Evolutionary conservation across 2,888 invertebrate genomes (phyloP), one percentile per base, ranked within the genome.

Genomic region (Nomada fabriciana): DNA sequence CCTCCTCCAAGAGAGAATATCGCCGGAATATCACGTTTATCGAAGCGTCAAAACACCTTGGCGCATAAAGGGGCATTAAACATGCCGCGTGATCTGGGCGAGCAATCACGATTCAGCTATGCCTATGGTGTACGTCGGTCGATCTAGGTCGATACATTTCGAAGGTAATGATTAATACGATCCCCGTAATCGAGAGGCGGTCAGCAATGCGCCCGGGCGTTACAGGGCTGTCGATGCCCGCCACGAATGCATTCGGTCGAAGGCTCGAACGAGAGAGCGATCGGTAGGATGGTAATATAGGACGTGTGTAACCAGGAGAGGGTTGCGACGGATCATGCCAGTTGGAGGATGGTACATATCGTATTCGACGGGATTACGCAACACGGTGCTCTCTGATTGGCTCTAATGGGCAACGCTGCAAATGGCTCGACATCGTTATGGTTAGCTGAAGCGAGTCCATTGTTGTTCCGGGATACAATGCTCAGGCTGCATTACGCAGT

Each of bases 151-250:
- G 89, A 80, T 89, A 87, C 83, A 78, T 88, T 88, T 79, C 76
- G 80, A 73, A 71, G 87, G 83, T 73, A 86, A 86, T 91, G 89
- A 87, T 89, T 93, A 91, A 93, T 92, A 89, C 90, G 91, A 93
- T 93, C 91, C 90, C 86, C 89, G 86, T 91, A 91, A 93, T 92
- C 91, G 90, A 86, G 87, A 91, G 89, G 83, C 88, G 87, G 86
- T 86, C 90, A 89, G 85, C 88, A 88, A 89, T 89, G 86, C 89
- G 89, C 86, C 88, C 87, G 88, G 84, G 89, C 87, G 86, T 86
- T 36, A 23, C 83, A 76, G 71, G 83, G 85, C 84, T 84, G 83
- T 88, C 84, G 82, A 72, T 73, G 86, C 87, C 85, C 71, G 47
- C 70, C 36, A 20, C 60, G 86, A 82, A 88, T 80, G 77, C 85